Evolutionary conservation across 2,113 vertebrate species (phyloP), one percentile per base, ranked within the genome.

Genomic region (Pavo muticus): DNA sequence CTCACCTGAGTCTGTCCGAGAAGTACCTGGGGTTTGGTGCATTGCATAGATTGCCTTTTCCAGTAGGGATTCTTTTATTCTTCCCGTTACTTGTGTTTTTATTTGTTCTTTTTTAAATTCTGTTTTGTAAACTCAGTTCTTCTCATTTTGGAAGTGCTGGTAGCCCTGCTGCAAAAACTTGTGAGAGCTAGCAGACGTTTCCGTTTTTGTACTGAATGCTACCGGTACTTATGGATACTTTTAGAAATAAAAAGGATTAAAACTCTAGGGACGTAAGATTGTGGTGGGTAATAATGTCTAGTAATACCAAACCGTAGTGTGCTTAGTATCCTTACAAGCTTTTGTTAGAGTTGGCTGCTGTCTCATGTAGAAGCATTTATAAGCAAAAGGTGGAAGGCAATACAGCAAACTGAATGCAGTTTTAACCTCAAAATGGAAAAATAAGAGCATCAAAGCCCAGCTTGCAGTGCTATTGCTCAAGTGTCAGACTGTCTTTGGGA

Each of bases 371-470:
- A 59, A 85, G 29, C 7, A 17, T 81, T 81, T 90, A 56, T 57
- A 90, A 92, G 87, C 91, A 95, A 94, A 94, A 79, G 19, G 19
- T 17, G 65, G 23, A 95, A 93, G 29, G 35, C 25, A 77, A 83
- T 91, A 76, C 6, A 60, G 56, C 27, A 18, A 56, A 8, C 11
- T 18, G 54, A 71, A 37, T 61, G 40, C 32, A 44, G 12, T 47
- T 78, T 73, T 56, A 81, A 47, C 30, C 64, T 91, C 35, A 77
- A 67, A 80, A 59, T 30, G 4, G 54, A 74, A 95, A 30, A 68
- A 56, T 19, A 57, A 92, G 11, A 10, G 69, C 6, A 75, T 63
- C 4, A 14, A 60, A 29, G 27, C 60, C 77, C 61, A 42, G 32
- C 32, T 73, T 64, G 29, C 29, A 61, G 30, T 48, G 57, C 30